Evolutionary conservation across 1,140 invertebrate genomes (phyloP), one percentile per base, ranked within the genome.

Genomic region (Artemia franciscana): DNA sequence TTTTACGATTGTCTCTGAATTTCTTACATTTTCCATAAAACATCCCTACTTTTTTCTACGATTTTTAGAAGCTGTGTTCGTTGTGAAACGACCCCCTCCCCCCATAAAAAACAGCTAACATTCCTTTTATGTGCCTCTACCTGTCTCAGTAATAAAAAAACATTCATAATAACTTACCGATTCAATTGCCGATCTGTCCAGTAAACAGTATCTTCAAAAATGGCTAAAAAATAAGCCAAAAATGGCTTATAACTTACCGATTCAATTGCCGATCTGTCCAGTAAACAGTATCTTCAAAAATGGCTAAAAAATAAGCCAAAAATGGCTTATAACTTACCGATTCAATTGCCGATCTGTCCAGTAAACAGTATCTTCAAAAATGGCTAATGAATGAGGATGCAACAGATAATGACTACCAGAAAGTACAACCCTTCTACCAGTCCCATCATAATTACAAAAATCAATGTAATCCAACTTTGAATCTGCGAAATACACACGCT

Each of bases 391-490:
- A 75, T 97, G 93, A 0, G 94, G 93, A 77, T 98, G 94, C 0
- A 94, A 73, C 0, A 96, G 73, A 69, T 96, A 96, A 71, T 94
- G 86, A 63, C 85, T 89, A 18, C 83, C 82, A 5, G 87, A 82
- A 24, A 93, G 71, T 0, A 91, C 87, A 75, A 94, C 89, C 63
- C 88, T 84, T 26, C 92, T 75, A 4, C 86, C 86, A 0, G 80
- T 83, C 18, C 95, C 95, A 69, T 98, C 89, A 73, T 99, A 99
- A 67, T 94, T 85, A 69, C 92, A 96, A 70, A 93, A 97, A 71
- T 98, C 94, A 58, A 99, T 98, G 66, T 93, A 98, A 70, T 98
- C 94, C 12, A 98, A 72, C 70, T 97, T 94, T 0, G 89, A 93
- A 73, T 98, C 95, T 5, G 92, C 92, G 73, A 98, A 98, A 71